A percentile compares a stretch with the other conserved stretches of the same genome.
Conservation (phyloP, 1,140 invertebrate genomes). For the Drosophila melanogaster region DNA sequence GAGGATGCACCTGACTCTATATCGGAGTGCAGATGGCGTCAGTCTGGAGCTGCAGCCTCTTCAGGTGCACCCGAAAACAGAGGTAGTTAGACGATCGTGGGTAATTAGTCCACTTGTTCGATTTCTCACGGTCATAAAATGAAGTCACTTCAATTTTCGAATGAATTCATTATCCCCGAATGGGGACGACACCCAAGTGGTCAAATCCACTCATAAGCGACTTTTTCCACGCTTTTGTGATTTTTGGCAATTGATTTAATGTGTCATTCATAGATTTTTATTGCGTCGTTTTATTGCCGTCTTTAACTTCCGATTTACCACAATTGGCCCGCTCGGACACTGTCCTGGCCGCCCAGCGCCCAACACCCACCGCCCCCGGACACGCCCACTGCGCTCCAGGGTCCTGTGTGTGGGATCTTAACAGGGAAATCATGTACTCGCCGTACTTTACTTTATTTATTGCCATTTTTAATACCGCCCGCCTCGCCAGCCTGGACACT, state of each 20-base stretch:
- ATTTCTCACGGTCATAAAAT: constrained; percentile 76
- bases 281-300: constrained; percentile 84
- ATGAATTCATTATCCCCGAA: constrained; percentile 56
- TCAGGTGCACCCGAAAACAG: constrained; percentile 11
- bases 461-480: constrained; percentile 84
- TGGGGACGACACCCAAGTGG: constrained; percentile 20
- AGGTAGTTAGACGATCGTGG: constrained; percentile 15
- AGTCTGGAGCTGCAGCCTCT: constrained; percentile 5
- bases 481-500: constrained; percentile 69
- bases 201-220: constrained; percentile 73
- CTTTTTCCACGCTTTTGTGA: constrained; percentile 76
- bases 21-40: constrained; percentile 32
- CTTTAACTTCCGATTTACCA: constrained; percentile 85
- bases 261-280: constrained; percentile 85
- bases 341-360: constrained; percentile 60
- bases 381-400: constrained; percentile 24
- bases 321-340: constrained; percentile 85
- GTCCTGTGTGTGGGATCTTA: constrained; percentile 75
- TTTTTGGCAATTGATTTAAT: constrained; percentile 85
- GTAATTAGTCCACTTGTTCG: constrained; percentile 66
- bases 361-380: constrained; percentile 1
- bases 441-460: constrained; percentile 84
- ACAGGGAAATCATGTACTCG: constrained; percentile 84
- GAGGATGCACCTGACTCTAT: constrained; percentile 52
- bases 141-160: constrained; percentile 71